Base-by-base conservation (phyloP, 2,888 invertebrate species). In the Parapristionchus giblindavisi region DNA sequence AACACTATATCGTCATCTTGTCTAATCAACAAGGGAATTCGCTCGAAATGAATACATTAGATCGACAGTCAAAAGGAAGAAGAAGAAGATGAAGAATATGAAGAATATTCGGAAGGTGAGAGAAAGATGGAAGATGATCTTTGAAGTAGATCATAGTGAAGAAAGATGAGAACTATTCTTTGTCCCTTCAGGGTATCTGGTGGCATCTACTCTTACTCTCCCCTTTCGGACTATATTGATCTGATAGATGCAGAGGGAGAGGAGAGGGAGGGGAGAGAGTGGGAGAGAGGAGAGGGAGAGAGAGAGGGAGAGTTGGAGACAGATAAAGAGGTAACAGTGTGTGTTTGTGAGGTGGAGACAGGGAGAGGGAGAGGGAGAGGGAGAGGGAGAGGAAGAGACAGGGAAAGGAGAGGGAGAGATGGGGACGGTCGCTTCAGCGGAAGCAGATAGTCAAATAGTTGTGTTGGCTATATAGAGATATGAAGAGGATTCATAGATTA, bases 261-360 rank as follows among this genome's bases (percentile, higher is more conserved):
- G 51, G 34, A 66, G 52, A 68, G 52, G 8, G 40, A 65, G 40
- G 27, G 68, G 43, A 68, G 51, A 52, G 36, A 38, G 68, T 14
- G 43, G 68, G 40, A 40, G 52, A 14, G 52, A 68, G 3, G 36
- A 54, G 54, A 54, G 68, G 52, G 54, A 24, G 36, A 14, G 52
- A 1, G 52, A 21, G 40, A 68, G 11, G n/a, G 54, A 68, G 68
- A 68, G 54, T 38, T 11, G 8, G 11, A 52, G 24, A 68, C 52
- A 51, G 36, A 38, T 14, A 56, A 36, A 24, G 27, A 65, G 43
- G 43, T 65, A 40, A 65, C 40, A 65, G 63, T 24, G 29, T 43
- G 63, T 43, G 63, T 65, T 40, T 40, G 63, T 43, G 43, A 43
- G 5, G 8, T 38, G 11, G 24, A 2, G 61, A 36, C 40, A 24